Percentiles rank a stretch among this genome's conserved stretches.
Evolutionary conservation across 2,797 vertebrate species (phyloP).

Genomic region (Morelia viridis): DNA sequence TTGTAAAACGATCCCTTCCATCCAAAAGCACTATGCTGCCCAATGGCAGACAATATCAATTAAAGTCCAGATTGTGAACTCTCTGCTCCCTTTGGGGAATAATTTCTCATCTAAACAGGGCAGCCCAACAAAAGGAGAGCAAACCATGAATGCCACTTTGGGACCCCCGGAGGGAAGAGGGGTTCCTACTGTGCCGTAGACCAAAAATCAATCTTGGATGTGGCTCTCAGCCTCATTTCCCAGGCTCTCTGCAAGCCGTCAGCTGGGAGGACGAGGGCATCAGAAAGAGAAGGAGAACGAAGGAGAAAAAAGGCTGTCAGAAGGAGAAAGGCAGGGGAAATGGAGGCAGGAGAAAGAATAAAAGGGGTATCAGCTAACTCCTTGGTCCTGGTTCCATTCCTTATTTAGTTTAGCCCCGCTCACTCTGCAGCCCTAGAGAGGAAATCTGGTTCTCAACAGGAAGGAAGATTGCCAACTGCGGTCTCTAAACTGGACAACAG

Average conservation of each 20-base stretch:
- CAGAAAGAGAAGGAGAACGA: neutral
- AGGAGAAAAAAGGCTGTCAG: neutral
- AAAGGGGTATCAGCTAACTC: neutral
- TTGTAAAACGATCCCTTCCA: constrained; percentile 48
- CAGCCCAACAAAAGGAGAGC: constrained; percentile 33
- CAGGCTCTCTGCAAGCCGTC: neutral
- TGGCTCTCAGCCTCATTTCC: neutral
- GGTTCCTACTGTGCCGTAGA: neutral
- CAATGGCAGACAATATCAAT: constrained; percentile 40
- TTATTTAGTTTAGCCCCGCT: neutral
- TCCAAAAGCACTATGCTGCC: constrained; percentile 46
- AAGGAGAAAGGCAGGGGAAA: neutral
- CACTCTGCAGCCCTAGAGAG: neutral
- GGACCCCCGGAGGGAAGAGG: neutral
- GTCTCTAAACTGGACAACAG: neutral
- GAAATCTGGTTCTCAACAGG: neutral
- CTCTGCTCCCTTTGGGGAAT: constrained; percentile 4
- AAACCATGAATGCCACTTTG: neutral
- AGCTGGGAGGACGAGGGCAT: neutral
- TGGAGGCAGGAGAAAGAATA: neutral
- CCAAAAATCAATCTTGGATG: neutral
- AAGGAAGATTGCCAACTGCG: neutral
- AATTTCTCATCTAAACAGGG: constrained; percentile 32
- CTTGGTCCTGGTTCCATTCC: neutral
- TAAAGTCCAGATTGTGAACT: constrained; percentile 26